phyloP scores from a whole-genome alignment of 2,113 vertebrate genomes.

The Ctenomys sociabilis region DNA sequence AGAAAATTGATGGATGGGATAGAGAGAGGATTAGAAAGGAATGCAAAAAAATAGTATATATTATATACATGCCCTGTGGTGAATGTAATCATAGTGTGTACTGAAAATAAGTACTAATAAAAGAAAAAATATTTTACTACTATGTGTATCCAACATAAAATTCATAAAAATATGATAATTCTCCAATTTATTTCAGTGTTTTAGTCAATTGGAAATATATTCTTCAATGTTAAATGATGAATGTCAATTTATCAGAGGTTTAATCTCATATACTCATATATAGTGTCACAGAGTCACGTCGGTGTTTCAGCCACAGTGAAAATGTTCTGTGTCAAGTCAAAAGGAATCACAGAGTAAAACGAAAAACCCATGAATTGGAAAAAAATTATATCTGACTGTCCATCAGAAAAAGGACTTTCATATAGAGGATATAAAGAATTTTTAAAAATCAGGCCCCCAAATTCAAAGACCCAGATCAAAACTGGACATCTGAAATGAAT shows the following conservation, averaged over 20 bases:
- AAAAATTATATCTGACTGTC: no score
- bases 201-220: not conserved
- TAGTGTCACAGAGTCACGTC: rapidly evolving
- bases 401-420: no score
- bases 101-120: slow-evolving; percentile 7
- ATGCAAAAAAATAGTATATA: not conserved
- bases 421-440: no score
- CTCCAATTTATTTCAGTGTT: not conserved
- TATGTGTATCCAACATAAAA: slow-evolving; percentile 17
- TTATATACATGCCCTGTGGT: not conserved
- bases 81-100: not conserved
- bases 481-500: no score
- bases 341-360: no score
- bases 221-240: not conserved
- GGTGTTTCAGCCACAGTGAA: not conserved
- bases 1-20: not conserved
- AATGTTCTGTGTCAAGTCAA: not conserved
- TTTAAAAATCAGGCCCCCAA: no score
- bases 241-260: not conserved
- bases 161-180: not conserved
- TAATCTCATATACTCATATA: not conserved
- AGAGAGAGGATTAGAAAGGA: not conserved
- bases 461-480: no score
- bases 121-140: not conserved
- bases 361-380: no score